These are phyloP conservation scores for Taphrorychus bicolor DNA, from an alignment of 2,888 invertebrate species.

Conservation along the genomic window DNA sequence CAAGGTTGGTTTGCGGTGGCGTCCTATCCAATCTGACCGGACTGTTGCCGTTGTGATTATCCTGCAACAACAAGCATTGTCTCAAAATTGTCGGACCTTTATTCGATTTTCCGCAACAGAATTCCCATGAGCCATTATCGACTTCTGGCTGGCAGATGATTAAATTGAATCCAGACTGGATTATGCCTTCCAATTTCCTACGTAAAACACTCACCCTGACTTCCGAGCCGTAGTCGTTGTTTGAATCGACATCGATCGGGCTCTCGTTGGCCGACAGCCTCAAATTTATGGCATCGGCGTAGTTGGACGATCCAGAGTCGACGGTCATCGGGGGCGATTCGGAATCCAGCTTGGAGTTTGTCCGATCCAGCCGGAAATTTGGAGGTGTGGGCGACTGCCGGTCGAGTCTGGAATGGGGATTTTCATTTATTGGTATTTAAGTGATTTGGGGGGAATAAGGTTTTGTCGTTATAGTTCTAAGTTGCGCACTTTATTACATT, in stretches of 20 bases:
- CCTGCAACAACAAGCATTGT: constrained; percentile 33
- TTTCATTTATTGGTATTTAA: too few relatives aligned
- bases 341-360: constrained; percentile 49
- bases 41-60: constrained; percentile 44
- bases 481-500: too few relatives aligned
- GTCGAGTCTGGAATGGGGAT: constrained; percentile 43
- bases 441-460: background rate
- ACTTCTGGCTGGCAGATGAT: too few relatives aligned
- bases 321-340: constrained; percentile 48
- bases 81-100: too few relatives aligned
- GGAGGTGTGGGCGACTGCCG: constrained; percentile 50
- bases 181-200: constrained; percentile 7
- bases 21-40: constrained; percentile 44
- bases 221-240: constrained; percentile 43
- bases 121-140: background rate
- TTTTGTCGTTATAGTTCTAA: too few relatives aligned
- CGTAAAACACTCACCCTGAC: constrained; percentile 37
- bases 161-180: constrained; percentile 22
- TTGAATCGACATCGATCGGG: constrained; percentile 54
- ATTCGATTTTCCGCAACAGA: too few relatives aligned
- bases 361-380: constrained; percentile 48
- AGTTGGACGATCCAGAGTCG: constrained; percentile 46
- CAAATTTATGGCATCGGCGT: constrained; percentile 48
- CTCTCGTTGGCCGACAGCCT: constrained; percentile 51
- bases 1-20: constrained; percentile 42